Base-by-base conservation (phyloP, 92 coral and sea anemone species). In the Phenganax marumi region DNA sequence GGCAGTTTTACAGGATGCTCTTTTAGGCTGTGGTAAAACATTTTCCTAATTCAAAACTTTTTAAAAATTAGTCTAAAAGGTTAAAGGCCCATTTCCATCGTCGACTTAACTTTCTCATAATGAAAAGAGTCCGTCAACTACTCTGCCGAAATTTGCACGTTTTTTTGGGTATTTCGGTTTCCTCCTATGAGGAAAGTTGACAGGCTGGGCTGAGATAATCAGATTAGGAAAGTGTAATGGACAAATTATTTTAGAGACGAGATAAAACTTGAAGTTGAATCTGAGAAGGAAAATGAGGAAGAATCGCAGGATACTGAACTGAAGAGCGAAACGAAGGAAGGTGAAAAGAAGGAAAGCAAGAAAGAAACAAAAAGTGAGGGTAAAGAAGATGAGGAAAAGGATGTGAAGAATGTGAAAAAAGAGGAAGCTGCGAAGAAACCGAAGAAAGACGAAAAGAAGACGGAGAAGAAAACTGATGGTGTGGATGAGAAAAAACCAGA, bases 401-500 rank as follows among this genome's bases (percentile, higher is more conserved):
- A 51, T 10, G 47, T 13, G 24, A 82, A 55, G 65, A 21, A 22
- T 17, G 79, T 52, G 50, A 26, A 87, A 77, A 60, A 55, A 63
- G 79, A 86, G 74, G 80, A 84, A 66, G 51, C 65, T 19, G 69
- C 80, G 66, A 24, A 70, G 55, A 21, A 85, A 49, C 19, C 77
- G 23, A 82, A 70, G 50, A 70, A 82, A 73, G 84, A 70, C 13
- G 82, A 85, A 17, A 64, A 64, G 70, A 64, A 64, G 26, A 3
- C 47, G 13, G 70, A 64, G 47, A 64, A 64, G 26, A 64, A 64
- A 60, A 60, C 87, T 11, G 84, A 87, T 33, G 60, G 50, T 14
- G 50, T 58, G 17, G 87, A 62, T 7, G 86, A 70, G 14, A 87
- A 79, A 26, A 87, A 89, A 69, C 50, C 87, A 12, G 50, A 86